phyloP scores from a whole-genome alignment of 2,797 vertebrate genomes.

The Peromyscus nudipes region DNA sequence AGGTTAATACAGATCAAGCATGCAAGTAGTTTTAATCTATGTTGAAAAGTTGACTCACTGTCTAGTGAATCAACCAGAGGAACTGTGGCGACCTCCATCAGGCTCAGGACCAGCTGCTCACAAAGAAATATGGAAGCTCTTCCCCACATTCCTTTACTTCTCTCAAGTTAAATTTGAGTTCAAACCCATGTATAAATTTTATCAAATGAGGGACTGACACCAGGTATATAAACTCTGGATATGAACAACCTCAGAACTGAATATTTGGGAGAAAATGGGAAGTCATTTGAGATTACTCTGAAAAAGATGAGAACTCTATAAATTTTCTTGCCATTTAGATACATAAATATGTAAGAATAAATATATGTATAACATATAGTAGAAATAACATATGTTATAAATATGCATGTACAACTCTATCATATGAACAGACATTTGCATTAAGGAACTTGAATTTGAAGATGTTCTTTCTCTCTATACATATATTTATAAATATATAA shows the following conservation, averaged over 20 bases:
- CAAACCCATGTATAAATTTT: slow-evolving; percentile 12
- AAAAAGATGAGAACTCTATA: not conserved
- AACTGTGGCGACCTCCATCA: slow-evolving; percentile 56
- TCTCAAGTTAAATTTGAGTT: slow-evolving; percentile 38
- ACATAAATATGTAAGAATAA: not conserved
- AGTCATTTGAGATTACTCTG: fast-evolving
- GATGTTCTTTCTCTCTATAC: not conserved
- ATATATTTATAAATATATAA: no score
- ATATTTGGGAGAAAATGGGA: not conserved
- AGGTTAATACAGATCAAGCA: slow-evolving; percentile 77
- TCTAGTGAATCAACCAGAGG: not conserved
- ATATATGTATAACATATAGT: not conserved
- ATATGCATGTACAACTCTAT: not conserved
- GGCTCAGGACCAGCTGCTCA: not conserved
- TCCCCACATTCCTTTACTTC: not conserved
- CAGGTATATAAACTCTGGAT: not conserved
- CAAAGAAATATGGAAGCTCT: not conserved
- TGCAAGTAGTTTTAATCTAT: slow-evolving; percentile 73
- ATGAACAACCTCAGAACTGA: not conserved
- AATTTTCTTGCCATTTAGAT: not conserved
- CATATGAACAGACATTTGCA: not conserved
- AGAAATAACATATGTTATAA: not conserved
- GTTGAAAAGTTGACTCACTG: slow-evolving; percentile 67
- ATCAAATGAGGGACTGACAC: not conserved
- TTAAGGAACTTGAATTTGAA: not conserved